Percentiles rank a stretch among this genome's conserved stretches.
These are phyloP conservation scores for Theonella swinhoei DNA, from an alignment of 37 sponge, comb jelly and placozoan species.

Conservation along the genomic window DNA sequence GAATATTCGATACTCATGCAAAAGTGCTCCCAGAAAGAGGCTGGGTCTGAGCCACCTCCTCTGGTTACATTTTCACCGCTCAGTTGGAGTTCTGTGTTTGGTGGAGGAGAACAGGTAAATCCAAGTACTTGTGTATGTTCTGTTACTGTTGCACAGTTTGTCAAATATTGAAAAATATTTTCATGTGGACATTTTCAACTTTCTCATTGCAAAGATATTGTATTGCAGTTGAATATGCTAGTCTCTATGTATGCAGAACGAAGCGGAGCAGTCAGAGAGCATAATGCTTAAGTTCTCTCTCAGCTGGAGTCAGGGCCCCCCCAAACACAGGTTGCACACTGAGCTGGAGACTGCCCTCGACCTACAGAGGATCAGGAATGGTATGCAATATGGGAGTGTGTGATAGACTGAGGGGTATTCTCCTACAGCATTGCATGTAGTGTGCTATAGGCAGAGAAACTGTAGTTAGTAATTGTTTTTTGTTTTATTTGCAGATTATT, in stretches of 20 bases:
- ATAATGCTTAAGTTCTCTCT: conserved; percentile 55
- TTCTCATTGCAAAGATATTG: too few relatives aligned
- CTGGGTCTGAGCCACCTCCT: not conserved
- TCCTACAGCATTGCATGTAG: too few relatives aligned
- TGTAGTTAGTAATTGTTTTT: too few relatives aligned
- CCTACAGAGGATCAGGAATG: conserved; percentile 49
- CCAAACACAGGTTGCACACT: conserved; percentile 26
- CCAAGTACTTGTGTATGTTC: too few relatives aligned
- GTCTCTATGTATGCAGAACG: not conserved
- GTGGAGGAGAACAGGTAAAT: not conserved
- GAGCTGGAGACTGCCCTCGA: conserved; percentile 55
- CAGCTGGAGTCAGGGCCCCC: conserved; percentile 51
- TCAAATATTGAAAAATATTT: too few relatives aligned
- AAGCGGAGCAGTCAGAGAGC: not conserved
- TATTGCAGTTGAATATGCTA: too few relatives aligned
- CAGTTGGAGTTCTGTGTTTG: conserved; percentile 67
- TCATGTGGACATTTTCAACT: too few relatives aligned
- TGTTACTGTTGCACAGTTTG: too few relatives aligned
- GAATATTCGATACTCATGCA: conserved; percentile 59
- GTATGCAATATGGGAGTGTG: conserved; percentile 22
- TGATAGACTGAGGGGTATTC: too few relatives aligned
- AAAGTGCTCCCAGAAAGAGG: not conserved
- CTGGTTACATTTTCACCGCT: conserved; percentile 34
- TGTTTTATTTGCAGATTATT: too few relatives aligned
- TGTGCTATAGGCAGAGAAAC: too few relatives aligned